Percentiles rank a stretch among this genome's conserved stretches.
Conservation (phyloP, 2,888 invertebrate species). For the Latrodectus hesperus region DNA sequence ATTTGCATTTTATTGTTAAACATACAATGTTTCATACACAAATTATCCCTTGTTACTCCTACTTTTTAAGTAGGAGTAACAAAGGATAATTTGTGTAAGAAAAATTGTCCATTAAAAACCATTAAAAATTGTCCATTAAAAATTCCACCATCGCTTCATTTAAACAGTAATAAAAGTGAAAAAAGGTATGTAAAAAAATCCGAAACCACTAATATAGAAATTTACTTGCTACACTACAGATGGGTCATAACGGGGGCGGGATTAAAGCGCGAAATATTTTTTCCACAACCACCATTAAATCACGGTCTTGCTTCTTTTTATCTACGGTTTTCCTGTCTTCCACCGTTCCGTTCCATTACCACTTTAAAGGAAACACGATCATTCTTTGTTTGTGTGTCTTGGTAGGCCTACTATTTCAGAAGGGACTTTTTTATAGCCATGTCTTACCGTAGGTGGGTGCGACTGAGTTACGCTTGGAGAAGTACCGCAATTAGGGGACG, state of each 20-base stretch:
- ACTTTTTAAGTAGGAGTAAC: too few species aligned
- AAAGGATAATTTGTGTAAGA: too few species aligned
- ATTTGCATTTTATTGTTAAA: too few species aligned
- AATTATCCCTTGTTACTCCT: too few species aligned
- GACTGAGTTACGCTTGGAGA: constrained; percentile 53
- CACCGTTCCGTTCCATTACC: constrained; percentile 65
- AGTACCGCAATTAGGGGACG: constrained; percentile 37
- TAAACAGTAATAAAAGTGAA: not conserved
- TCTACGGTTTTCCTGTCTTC: constrained; percentile 1
- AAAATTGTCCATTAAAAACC: not conserved
- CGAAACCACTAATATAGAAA: constrained; percentile 34
- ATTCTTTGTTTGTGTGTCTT: constrained; percentile 61
- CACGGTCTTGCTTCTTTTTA: constrained; percentile 30
- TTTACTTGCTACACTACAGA: constrained; percentile 22
- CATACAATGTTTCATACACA: too few species aligned
- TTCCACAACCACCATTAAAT: constrained; percentile 47
- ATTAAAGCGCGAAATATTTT: constrained; percentile 6
- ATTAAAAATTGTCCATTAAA: not conserved
- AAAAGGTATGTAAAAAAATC: not conserved
- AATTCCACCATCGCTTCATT: not conserved
- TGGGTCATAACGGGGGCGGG: constrained; percentile 29
- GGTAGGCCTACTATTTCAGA: constrained; percentile 19
- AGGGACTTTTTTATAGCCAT: constrained; percentile 22
- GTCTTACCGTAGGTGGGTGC: constrained; percentile 19
- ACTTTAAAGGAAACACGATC: constrained; percentile 67